Conservation (phyloP, 2,888 invertebrate species). For the Thecophora atra region DNA sequence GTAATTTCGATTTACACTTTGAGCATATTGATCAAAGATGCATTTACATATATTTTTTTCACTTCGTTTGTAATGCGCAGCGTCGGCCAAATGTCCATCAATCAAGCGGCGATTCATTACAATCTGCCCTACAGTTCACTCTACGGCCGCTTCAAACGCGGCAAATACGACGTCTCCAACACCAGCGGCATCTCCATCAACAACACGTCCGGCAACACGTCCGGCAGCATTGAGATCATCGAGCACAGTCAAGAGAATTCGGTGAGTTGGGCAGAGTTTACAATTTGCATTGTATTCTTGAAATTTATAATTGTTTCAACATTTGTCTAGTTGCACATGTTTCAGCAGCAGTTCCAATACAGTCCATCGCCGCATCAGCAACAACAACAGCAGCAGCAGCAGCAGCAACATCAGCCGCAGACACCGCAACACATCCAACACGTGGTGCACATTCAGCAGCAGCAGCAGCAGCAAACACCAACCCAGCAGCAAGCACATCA, state of each 20-base stretch:
- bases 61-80: conserved; percentile 68
- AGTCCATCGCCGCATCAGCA: conserved; percentile 65
- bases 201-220: conserved; percentile 63
- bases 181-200: conserved; percentile 60
- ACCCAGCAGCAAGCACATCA: conserved; percentile 55
- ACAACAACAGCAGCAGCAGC: conserved; percentile 55
- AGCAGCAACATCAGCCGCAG: conserved; percentile 52
- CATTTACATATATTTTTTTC: not conserved
- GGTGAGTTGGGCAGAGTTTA: conserved; percentile 54
- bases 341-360: conserved; percentile 67
- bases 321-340: conserved; percentile 61
- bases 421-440: conserved; percentile 64
- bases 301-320: conserved; percentile 14
- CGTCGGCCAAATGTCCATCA: conserved; percentile 91
- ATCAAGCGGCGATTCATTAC: conserved; percentile 91
- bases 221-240: conserved; percentile 65
- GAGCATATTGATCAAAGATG: not conserved
- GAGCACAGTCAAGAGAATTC: conserved; percentile 67
- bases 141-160: conserved; percentile 88
- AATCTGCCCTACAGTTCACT: conserved; percentile 90
- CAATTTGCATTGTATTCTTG: not conserved
- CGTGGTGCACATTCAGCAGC: conserved; percentile 63
- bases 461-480: conserved; percentile 49
- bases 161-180: conserved; percentile 75
- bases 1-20: conserved; percentile 65